Evolutionary conservation across 2,888 invertebrate genomes (phyloP), one percentile per base, ranked within the genome.

Genomic region (Sussaba pulchella): DNA sequence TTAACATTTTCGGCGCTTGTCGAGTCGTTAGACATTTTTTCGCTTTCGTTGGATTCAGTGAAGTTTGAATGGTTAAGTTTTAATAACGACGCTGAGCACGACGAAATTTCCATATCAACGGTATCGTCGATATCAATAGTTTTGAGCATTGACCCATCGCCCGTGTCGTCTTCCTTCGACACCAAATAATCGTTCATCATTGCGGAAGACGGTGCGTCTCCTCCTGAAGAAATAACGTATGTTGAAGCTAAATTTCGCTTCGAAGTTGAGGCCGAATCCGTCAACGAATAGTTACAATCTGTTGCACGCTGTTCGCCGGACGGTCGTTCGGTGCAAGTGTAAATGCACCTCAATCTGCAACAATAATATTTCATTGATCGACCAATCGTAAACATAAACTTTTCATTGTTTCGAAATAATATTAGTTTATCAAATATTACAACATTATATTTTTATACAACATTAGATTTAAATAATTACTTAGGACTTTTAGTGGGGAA

Each of bases 311-410:
- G 54, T 31, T 31, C 4, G 5, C 57, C 57, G 10, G 45, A 41
- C 52, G 52, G 52, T 17, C 6, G 39, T 5, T 54, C 70, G 47
- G 45, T 54, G 24, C 19, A 57, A 5, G 84, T 83, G 63, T 84
- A 83, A 21, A 82, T 85, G 45, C 75, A 71, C 19, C 79, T 82
- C 63, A 41, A 61, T 14, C 82, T 82, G 77, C 3, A 43, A n/a
- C 0, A 12, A n/a, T 67, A 2, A 26, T 19, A 19, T 1, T 17
- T 21, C 31, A n/a, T 31, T 31, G 31, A 5, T 57, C 26, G 9
- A 24, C n/a, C 14, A 31, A 57, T 9, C n/a, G 8, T 57, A n/a
- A n/a, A 31, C 31, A 6, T 31, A 6, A 31, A 31, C 6, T 31
- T 31, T 31, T 31, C 31, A 31, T n/a, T n/a, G n/a, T n/a, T n/a